Evolutionary conservation across 2,113 vertebrate species (phyloP).

Genomic region (Muntiacus muntjak): DNA sequence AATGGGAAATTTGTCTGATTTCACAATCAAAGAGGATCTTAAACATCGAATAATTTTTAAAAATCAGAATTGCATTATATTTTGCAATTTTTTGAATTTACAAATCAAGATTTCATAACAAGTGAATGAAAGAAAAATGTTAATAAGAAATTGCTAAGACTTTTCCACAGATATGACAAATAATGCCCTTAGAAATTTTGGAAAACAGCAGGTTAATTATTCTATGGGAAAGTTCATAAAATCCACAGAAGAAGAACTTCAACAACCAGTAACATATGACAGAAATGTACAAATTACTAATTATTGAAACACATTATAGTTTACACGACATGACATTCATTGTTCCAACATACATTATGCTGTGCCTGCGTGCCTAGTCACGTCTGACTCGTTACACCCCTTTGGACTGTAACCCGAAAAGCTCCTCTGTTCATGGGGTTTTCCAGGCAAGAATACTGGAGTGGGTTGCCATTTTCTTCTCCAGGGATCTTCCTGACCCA

Average conservation of each 20-base stretch:
- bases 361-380: neutral
- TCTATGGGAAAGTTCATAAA: neutral
- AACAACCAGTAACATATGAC: neutral
- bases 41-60: neutral
- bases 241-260: neutral
- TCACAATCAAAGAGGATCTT: neutral
- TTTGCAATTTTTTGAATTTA: neutral
- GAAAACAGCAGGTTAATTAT: neutral
- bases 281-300: neutral
- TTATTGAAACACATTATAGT: neutral
- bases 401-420: neutral
- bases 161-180: accelerated
- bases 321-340: neutral
- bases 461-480: neutral
- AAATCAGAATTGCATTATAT: neutral
- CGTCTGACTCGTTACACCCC: neutral
- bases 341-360: neutral
- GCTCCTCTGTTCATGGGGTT: neutral
- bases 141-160: neutral
- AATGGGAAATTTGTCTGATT: neutral
- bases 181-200: neutral
- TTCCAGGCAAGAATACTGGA: neutral
- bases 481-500: neutral
- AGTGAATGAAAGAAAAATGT: neutral
- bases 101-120: neutral